Percentiles rank a stretch among this genome's conserved stretches.
phyloP scores from a whole-genome alignment of 2,113 vertebrate species.

The Asarcornis scutulata region DNA sequence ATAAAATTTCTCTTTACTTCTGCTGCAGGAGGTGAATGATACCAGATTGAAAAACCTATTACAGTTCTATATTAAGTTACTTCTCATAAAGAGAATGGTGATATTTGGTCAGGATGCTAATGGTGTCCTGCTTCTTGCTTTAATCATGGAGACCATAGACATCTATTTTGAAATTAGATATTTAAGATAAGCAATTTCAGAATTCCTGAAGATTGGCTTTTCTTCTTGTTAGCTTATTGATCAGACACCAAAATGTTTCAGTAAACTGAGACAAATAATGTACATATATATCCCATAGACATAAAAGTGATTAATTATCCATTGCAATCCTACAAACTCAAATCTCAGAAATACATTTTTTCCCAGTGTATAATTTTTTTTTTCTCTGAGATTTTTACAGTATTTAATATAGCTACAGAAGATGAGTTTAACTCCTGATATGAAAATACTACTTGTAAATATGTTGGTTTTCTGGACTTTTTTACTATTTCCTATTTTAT shows the following conservation, averaged over 20 bases:
- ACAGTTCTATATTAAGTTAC: background rate
- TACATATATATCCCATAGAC: background rate
- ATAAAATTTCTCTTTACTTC: background rate
- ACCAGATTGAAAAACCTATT: background rate
- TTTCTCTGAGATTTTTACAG: background rate
- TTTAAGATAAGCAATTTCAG: background rate
- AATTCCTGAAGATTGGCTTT: background rate
- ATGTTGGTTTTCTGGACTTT: background rate
- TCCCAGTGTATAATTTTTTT: background rate
- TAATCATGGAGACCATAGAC: background rate
- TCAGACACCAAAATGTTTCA: background rate
- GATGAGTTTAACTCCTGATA: background rate
- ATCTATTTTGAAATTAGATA: background rate
- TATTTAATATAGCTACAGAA: background rate
- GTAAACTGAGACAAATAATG: background rate
- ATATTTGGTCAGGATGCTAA: background rate
- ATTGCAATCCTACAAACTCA: background rate
- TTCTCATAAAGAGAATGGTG: background rate
- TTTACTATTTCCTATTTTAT: background rate
- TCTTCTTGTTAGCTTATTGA: background rate
- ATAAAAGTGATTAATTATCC: background rate
- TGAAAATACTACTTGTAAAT: background rate
- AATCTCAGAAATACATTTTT: background rate
- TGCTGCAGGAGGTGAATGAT: background rate
- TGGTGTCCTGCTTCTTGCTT: background rate